Evolutionary conservation across 2,888 invertebrate genomes (phyloP).

Genomic region (Watsonalla binaria): DNA sequence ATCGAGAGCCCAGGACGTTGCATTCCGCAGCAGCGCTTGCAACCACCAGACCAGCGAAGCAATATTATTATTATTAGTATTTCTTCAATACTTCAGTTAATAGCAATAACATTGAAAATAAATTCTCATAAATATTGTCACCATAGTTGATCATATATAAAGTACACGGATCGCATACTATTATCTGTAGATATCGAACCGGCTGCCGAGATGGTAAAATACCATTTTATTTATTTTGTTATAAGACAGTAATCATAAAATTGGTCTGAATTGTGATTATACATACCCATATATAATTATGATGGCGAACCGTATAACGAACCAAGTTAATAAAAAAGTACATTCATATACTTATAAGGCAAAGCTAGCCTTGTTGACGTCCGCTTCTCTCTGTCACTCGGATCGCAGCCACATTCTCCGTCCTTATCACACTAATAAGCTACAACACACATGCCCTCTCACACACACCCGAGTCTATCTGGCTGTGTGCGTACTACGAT

Average conservation of each 20-base stretch:
- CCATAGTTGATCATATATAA: too few relatives aligned
- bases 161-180: not conserved
- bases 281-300: conserved; percentile 67
- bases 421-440: conserved; percentile 71
- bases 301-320: conserved; percentile 69
- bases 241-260: conserved; percentile 39
- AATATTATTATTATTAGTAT: too few relatives aligned
- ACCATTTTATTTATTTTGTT: conserved; percentile 16
- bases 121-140: too few relatives aligned
- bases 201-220: conserved; percentile 7
- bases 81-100: too few relatives aligned
- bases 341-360: conserved; percentile 72
- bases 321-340: conserved; percentile 74
- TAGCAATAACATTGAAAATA: too few relatives aligned
- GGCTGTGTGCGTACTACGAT: conserved; percentile 39
- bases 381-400: conserved; percentile 54
- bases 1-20: too few relatives aligned
- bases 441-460: conserved; percentile 39
- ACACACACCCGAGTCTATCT: conserved; percentile 29
- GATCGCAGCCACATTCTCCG: conserved; percentile 38
- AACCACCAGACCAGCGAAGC: too few relatives aligned
- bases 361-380: conserved; percentile 72
- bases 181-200: conserved; percentile 6
- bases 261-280: conserved; percentile 55
- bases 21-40: too few relatives aligned